These are phyloP conservation scores for Vireo altiloquus DNA, from an alignment of 2,113 vertebrate species.

Conservation along the genomic window DNA sequence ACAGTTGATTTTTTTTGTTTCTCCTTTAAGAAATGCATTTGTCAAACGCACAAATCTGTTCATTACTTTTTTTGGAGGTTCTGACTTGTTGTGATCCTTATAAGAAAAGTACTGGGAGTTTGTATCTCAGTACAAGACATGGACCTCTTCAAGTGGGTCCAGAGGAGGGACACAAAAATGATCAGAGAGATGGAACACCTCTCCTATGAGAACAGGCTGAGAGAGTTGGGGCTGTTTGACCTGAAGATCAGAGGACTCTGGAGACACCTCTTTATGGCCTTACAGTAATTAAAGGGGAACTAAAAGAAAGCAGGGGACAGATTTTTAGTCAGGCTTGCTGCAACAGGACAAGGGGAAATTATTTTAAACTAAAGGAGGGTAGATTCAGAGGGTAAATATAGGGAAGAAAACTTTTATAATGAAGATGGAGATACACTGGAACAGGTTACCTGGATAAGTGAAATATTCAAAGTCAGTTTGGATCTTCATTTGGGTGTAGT, in stretches of 20 bases:
- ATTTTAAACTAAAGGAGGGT: background rate
- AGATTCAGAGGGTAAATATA: background rate
- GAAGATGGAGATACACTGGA: background rate
- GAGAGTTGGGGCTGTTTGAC: background rate
- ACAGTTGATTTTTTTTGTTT: background rate
- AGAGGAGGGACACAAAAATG: background rate
- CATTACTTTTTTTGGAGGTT: background rate
- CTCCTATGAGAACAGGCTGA: background rate
- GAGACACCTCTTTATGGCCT: background rate
- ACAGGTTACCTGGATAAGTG: background rate
- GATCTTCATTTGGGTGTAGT: fast-evolving
- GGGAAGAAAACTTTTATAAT: background rate
- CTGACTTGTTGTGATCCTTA: background rate
- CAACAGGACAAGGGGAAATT: fast-evolving
- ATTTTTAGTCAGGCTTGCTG: background rate
- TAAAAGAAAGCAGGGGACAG: background rate
- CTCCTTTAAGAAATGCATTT: background rate
- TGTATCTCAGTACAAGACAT: background rate
- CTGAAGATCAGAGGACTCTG: background rate
- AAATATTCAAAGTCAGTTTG: background rate
- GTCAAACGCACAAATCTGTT: background rate
- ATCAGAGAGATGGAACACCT: background rate
- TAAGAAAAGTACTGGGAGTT: background rate
- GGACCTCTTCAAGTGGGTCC: background rate
- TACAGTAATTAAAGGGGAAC: background rate